Evolutionary conservation across 2,113 vertebrate species (phyloP).

Genomic region (Chloebia gouldiae): DNA sequence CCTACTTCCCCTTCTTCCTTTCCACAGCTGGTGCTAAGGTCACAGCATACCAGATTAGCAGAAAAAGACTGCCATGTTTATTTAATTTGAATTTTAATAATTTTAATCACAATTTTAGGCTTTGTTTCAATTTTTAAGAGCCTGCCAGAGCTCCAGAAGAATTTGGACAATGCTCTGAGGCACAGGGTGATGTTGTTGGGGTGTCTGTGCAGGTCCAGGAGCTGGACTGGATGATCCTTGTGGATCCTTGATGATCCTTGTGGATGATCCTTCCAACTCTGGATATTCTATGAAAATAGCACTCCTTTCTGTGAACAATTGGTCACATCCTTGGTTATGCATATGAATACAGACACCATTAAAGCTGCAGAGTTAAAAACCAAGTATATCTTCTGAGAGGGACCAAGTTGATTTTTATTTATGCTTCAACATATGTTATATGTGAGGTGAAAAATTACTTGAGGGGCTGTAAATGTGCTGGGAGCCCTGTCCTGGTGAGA

Average conservation of each 20-base stretch:
- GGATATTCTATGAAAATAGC: not conserved
- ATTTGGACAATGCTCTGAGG: not conserved
- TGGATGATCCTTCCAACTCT: not conserved
- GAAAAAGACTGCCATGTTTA: not conserved
- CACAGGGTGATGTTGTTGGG: not conserved
- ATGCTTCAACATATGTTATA: too few relatives aligned
- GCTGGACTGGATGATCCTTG: not conserved
- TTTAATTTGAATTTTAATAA: not conserved
- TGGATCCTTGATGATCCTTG: not conserved
- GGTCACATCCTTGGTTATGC: not conserved
- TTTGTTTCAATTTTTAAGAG: not conserved
- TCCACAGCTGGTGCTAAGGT: not conserved
- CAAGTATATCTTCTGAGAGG: not conserved
- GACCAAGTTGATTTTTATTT: not conserved
- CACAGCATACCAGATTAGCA: not conserved
- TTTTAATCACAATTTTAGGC: not conserved
- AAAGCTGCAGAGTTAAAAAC: not conserved
- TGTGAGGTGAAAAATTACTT: not conserved
- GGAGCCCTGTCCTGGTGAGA: not conserved
- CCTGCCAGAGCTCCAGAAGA: not conserved
- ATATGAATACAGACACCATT: not conserved
- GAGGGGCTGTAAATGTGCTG: accelerated
- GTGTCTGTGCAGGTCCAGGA: not conserved
- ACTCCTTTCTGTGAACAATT: not conserved
- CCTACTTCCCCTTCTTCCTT: not conserved